Conservation (phyloP, 2,113 vertebrate genomes). For the Platysteira castanea region DNA sequence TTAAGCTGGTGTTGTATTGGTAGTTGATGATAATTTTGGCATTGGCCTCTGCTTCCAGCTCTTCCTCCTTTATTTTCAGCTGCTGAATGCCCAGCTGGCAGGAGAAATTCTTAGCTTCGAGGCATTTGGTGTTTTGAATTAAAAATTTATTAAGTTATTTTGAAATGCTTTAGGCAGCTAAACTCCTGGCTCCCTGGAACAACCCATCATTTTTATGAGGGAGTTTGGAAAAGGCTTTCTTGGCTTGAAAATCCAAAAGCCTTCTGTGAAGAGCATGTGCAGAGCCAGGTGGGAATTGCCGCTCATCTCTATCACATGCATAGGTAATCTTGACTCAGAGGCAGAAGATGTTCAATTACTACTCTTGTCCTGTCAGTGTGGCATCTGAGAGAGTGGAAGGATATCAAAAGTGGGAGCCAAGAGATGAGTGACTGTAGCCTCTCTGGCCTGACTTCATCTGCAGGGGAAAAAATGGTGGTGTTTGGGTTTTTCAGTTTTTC, state of each 20-base stretch:
- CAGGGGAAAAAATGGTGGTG: neutral
- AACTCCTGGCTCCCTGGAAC: neutral
- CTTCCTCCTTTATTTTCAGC: neutral
- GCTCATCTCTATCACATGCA: neutral
- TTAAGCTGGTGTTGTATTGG: accelerated
- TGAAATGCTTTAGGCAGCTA: neutral
- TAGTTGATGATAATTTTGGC: neutral
- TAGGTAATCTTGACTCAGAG: neutral
- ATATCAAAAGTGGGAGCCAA: neutral
- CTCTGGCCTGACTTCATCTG: neutral
- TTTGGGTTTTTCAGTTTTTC: neutral
- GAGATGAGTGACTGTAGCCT: neutral
- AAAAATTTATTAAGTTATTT: neutral
- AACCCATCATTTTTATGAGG: neutral
- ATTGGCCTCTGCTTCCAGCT: neutral
- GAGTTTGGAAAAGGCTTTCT: neutral
- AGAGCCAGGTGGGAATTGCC: neutral
- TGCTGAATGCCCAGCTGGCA: neutral
- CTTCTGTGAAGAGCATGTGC: neutral
- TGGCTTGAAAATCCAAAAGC: neutral
- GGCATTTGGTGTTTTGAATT: neutral
- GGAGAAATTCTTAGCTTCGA: neutral
- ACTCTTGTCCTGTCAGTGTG: neutral
- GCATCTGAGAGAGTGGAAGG: neutral
- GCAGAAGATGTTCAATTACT: neutral